phyloP scores from a whole-genome alignment of 2,113 vertebrate genomes.

The Chinchilla lanigera region DNA sequence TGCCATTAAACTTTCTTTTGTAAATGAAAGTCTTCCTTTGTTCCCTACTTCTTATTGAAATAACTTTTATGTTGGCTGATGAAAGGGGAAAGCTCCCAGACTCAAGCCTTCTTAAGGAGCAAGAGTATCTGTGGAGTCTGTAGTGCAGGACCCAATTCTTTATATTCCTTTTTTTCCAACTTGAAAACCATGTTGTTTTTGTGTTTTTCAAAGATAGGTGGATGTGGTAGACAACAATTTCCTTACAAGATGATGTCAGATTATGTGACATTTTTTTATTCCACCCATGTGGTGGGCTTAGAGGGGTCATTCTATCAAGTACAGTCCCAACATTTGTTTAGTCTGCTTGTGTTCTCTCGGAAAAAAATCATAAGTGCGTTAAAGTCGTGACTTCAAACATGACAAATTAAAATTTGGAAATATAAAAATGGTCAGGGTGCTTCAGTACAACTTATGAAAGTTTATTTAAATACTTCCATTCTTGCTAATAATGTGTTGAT shows the following conservation, averaged over 20 bases:
- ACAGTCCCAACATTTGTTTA: slow-evolving; percentile 1
- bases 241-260: not conserved
- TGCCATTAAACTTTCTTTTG: slow-evolving; percentile 61
- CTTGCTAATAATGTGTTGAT: not conserved
- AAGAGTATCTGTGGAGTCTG: not conserved
- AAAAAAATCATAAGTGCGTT: not conserved
- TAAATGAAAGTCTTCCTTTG: slow-evolving; percentile 67
- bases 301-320: not conserved
- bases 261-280: not conserved
- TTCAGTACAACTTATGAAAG: not conserved
- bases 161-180: not conserved
- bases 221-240: not conserved
- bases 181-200: slow-evolving; percentile 5
- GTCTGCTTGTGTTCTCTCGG: not conserved
- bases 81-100: slow-evolving; percentile 54
- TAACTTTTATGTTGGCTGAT: slow-evolving; percentile 60
- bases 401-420: not conserved
- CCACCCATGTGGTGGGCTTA: not conserved
- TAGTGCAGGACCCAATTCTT: not conserved
- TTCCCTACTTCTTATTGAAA: slow-evolving; percentile 70
- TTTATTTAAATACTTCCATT: slow-evolving; percentile 2
- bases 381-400: slow-evolving; percentile 34
- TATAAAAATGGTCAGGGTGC: not conserved
- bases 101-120: not conserved
- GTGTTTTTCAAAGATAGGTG: not conserved